phyloP scores from a whole-genome alignment of 1,140 invertebrate species.

The Magallana gigas region DNA sequence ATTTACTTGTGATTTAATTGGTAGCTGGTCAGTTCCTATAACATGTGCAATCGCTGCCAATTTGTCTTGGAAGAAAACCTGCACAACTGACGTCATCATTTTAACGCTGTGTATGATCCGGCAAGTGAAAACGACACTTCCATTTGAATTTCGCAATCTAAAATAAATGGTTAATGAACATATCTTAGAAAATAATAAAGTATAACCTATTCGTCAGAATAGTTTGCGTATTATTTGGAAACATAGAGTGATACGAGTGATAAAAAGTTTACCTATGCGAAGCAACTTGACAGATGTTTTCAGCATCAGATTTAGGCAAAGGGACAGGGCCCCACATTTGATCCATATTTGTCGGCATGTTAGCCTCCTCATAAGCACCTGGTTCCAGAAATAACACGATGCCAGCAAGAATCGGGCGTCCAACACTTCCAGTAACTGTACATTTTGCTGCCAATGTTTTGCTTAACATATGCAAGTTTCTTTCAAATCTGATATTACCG shows the following conservation, averaged over 20 bases:
- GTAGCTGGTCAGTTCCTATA: constrained; percentile 71
- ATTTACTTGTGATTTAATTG: background rate
- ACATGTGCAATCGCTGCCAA: constrained; percentile 68
- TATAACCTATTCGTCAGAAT: no score
- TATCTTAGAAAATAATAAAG: background rate
- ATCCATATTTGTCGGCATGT: constrained; percentile 65
- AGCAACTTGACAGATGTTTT: constrained; percentile 65
- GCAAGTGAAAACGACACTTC: constrained; percentile 47
- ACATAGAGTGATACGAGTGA: background rate
- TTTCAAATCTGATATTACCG: background rate
- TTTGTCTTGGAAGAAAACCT: constrained; percentile 67
- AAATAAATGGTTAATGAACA: background rate
- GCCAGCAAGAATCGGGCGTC: background rate
- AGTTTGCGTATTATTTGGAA: no score
- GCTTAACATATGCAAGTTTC: background rate
- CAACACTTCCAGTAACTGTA: background rate
- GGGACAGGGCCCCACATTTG: constrained; percentile 66
- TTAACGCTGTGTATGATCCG: constrained; percentile 66
- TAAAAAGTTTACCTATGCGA: constrained; percentile 61
- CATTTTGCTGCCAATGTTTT: background rate
- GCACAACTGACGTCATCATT: constrained; percentile 69
- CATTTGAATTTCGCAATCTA: constrained; percentile 61
- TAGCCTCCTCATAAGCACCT: constrained; percentile 54
- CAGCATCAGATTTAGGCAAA: constrained; percentile 43
- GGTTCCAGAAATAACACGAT: constrained; percentile 2